phyloP scores from a whole-genome alignment of 2,888 invertebrate species.

The Tanaodytes sp. region DNA sequence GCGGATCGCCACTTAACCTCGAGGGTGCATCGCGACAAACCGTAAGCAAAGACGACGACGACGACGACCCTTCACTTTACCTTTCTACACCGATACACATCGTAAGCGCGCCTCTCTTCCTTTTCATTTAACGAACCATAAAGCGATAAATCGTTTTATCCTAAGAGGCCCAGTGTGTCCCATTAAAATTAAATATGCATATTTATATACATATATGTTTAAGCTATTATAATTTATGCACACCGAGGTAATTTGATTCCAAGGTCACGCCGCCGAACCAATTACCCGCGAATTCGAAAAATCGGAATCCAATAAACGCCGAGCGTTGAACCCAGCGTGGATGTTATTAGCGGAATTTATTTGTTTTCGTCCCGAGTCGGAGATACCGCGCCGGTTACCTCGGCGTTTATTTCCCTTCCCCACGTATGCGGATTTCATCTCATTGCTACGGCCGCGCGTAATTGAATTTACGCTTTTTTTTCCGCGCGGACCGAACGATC shows the following conservation, averaged over 20 bases:
- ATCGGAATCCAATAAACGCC: constrained; percentile 8
- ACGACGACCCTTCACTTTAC: constrained; percentile 45
- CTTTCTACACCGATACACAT: constrained; percentile 51
- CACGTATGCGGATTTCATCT: no score
- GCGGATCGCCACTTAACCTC: constrained; percentile 70
- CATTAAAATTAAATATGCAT: no score
- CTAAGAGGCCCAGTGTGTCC: constrained; percentile 17
- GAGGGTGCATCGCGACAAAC: constrained; percentile 66
- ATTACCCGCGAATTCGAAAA: constrained; percentile 35
- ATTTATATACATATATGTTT: constrained; percentile 33
- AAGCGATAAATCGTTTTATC: constrained; percentile 66
- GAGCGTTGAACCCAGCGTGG: constrained; percentile 19
- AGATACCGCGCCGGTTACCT: no score
- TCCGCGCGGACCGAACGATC: no score
- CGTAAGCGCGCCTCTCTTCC: constrained; percentile 44
- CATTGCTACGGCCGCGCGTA: constrained; percentile 1
- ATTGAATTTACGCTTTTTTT: constrained; percentile 13
- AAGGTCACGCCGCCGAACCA: constrained; percentile 23
- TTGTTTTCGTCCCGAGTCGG: constrained; percentile 7
- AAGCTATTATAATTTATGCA: no score
- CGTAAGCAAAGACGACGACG: constrained; percentile 49
- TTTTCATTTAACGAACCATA: constrained; percentile 61
- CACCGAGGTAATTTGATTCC: constrained; percentile 43
- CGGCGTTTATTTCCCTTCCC: no score
- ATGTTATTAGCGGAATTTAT: constrained; percentile 34